Evolutionary conservation across 2,888 invertebrate genomes (phyloP), one percentile per base, ranked within the genome.

Genomic region (Papilio protenor): DNA sequence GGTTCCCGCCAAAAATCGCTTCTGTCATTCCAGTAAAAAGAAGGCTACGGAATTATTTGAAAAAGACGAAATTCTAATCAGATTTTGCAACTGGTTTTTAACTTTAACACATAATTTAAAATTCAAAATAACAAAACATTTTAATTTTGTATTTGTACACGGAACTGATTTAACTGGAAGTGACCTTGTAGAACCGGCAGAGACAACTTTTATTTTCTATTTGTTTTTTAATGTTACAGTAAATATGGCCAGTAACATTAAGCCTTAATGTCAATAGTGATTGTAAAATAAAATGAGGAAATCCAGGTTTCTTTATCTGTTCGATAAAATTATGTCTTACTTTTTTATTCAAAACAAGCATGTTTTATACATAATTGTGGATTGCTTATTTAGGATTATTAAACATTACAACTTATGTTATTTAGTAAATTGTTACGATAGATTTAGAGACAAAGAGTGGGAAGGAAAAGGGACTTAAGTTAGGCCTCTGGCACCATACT

Each of bases 171-270:
- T 52, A 27, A 14, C 49, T 66, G 52, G 52, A 75, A 14, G 75
- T 66, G 66, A 23, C 75, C 75, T 70, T 59, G 45, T 27, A 18
- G 27, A 40, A 18, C 27, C n/a, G 66, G 66, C 40, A 66, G 64
- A 64, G 64, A 40, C 66, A 66, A 66, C 66, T 66, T 66, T 66
- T 66, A 66, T 66, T 66, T 66, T 40, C 40, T 66, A 45, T 57
- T 40, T 23, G 14, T 73, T 73, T 57, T 61, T 61, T 16, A 61
- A 66, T 66, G 11, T 18, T 18, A 8, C 11, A n/a, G 18, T 23
- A 40, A 40, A 66, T 66, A 66, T 18, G n/a, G 66, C 33, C 66
- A 66, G 66, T 66, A 64, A 66, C 66, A 40, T 40, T 3, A 66
- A 40, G n/a, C 66, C 18, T 16, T 66, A 66, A 66, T 40, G 66